Conservation (phyloP, 1,140 invertebrate species). For the Rhynchophorus ferrugineus region DNA sequence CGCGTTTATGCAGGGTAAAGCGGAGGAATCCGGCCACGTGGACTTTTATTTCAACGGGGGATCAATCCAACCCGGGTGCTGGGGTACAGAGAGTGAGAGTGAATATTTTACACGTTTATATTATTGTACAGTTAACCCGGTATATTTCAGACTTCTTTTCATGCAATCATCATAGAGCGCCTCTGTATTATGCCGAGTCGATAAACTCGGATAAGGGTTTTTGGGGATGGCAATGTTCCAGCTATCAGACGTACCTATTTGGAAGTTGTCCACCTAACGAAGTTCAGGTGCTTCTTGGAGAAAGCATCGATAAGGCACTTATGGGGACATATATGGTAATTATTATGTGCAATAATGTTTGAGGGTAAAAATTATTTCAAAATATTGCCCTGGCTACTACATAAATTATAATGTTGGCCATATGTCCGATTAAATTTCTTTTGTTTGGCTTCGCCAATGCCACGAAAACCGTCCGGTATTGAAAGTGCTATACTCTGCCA, state of each 20-base stretch:
- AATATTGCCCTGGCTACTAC: no score
- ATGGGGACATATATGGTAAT: constrained; percentile 34
- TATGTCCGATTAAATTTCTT: no score
- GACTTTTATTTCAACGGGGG: constrained; percentile 90
- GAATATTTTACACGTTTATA: constrained; percentile 52
- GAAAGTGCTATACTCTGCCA: no score
- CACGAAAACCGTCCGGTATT: no score
- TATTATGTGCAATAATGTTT: no score
- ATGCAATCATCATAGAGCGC: constrained; percentile 62
- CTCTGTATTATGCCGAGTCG: constrained; percentile 66
- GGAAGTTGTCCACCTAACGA: constrained; percentile 46
- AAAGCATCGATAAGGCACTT: constrained; percentile 22
- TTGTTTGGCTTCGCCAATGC: no score
- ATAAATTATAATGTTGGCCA: no score
- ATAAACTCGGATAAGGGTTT: constrained; percentile 61
- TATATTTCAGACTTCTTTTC: constrained; percentile 34
- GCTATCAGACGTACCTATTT: constrained; percentile 54
- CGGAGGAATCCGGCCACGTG: constrained; percentile 67
- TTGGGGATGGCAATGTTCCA: constrained; percentile 59
- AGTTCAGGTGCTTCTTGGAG: constrained; percentile 35
- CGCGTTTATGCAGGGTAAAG: constrained; percentile 71
- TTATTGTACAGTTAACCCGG: constrained; percentile 1
- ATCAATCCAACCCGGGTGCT: constrained; percentile 76
- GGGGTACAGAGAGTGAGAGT: constrained; percentile 60
- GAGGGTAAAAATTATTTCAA: no score